Evolutionary conservation across 2,797 vertebrate species (phyloP), one percentile per base, ranked within the genome.

Genomic region (Gobio occitaniae): DNA sequence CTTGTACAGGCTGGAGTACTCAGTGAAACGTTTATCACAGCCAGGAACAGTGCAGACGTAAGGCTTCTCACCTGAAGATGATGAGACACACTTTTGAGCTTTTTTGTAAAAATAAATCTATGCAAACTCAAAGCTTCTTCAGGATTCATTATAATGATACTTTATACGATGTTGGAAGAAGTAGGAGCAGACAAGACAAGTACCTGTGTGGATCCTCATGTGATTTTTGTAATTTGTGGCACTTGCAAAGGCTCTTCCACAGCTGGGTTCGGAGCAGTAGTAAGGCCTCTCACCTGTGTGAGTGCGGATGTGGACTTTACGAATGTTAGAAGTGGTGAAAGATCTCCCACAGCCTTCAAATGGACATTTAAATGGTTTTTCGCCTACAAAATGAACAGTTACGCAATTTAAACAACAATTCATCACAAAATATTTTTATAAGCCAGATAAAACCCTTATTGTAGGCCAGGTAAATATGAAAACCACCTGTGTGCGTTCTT

Each of bases 211-310:
- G 94, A 99, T 99, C 91, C 98, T 96, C 96, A 99, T 98, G 17
- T 99, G 98, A 93, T 99, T 99, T 94, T 99, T 99, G 89, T 99
- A 99, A 92, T 99, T 99, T 72, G 98, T 99, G 90, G 98, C 98
- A 81, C 98, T 99, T 91, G 98, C 98, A 85, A 99, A 99, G 32
- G 98, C 98, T 82, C 98, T 96, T 29, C 98, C 98, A 82, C 98
- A 99, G 93, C 96, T 98, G 56, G 98, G 97, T 91, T 99, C 98
- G 12, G 98, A 97, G 93, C 98, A 99, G 92, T 99, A 99, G 90
- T 99, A 99, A 0, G 98, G 98, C 86, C 98, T 95, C 94, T 99
- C 98, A 1, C 98, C 98, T 0, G 98, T 99, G 89, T 99, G 98
- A n/a, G 98, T 99, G 80, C 98, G 96, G 91, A 99, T 98, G 91